phyloP scores from a whole-genome alignment of 2,888 invertebrate species.

The Yponomeuta cagnagella region DNA sequence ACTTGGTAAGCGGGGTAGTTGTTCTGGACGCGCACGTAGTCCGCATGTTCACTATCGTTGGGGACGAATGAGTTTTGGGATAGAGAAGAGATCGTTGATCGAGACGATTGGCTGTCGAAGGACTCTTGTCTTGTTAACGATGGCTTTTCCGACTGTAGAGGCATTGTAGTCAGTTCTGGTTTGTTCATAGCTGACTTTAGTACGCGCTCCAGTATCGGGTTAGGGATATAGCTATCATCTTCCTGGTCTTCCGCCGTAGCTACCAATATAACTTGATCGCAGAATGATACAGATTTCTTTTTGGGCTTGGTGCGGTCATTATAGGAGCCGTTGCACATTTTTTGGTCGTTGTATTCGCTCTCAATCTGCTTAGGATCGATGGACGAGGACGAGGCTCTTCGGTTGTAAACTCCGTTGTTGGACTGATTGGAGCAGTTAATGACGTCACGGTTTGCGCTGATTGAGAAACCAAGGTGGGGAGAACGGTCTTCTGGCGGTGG shows the following conservation, averaged over 20 bases:
- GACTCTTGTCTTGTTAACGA: slow-evolving; percentile 68
- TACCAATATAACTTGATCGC: slow-evolving; percentile 94
- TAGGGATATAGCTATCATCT: slow-evolving; percentile 92
- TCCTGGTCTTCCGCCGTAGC: slow-evolving; percentile 95
- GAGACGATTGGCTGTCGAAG: slow-evolving; percentile 69
- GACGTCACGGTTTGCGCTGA: slow-evolving; percentile 64
- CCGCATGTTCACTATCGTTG: slow-evolving; percentile 49
- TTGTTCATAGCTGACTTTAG: slow-evolving; percentile 87
- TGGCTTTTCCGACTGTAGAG: slow-evolving; percentile 65
- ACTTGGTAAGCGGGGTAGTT: slow-evolving; percentile 56
- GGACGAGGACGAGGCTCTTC: slow-evolving; percentile 60
- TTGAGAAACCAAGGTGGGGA: slow-evolving; percentile 53
- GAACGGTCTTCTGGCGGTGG: slow-evolving; percentile 52
- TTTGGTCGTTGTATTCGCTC: slow-evolving; percentile 54
- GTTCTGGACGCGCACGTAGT: slow-evolving; percentile 58
- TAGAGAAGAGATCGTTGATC: slow-evolving; percentile 67
- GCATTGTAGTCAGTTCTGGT: slow-evolving; percentile 76
- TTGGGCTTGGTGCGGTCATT: slow-evolving; percentile 79
- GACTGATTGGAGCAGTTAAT: slow-evolving; percentile 62
- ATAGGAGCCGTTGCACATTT: slow-evolving; percentile 44
- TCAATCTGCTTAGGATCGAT: slow-evolving; percentile 63
- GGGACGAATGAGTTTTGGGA: slow-evolving; percentile 59
- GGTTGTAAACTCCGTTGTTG: slow-evolving; percentile 47
- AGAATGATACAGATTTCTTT: slow-evolving; percentile 96
- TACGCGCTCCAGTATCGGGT: slow-evolving; percentile 91